A percentile compares a stretch with the other conserved stretches of the same genome.
These are phyloP conservation scores for Noturus placidus DNA, from an alignment of 2,113 vertebrate genomes.

Conservation along the genomic window DNA sequence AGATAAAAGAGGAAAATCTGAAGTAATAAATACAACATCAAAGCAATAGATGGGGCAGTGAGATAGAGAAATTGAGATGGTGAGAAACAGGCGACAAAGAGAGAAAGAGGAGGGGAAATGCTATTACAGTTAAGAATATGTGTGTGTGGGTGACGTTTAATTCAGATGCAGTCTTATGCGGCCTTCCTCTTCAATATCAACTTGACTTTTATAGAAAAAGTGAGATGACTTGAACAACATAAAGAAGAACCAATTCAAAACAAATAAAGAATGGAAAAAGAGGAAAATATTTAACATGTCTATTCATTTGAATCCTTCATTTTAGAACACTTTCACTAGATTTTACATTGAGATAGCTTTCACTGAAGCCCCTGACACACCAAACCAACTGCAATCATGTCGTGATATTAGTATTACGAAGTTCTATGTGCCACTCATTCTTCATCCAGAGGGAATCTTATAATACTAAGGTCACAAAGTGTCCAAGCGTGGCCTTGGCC, in stretches of 20 bases:
- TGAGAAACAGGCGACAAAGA: background rate
- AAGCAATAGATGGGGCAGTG: constrained; percentile 43
- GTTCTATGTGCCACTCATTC: background rate
- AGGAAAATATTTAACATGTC: background rate
- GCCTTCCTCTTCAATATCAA: background rate
- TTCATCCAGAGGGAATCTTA: background rate
- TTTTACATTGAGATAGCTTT: background rate
- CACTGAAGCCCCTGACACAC: background rate
- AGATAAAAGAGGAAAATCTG: constrained; percentile 41
- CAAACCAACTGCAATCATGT: background rate
- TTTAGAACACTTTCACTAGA: background rate
- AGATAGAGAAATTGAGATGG: background rate
- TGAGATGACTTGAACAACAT: background rate
- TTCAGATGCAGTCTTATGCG: background rate
- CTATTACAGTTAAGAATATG: background rate
- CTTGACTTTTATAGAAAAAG: background rate
- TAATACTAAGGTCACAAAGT: background rate
- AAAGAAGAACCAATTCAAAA: background rate
- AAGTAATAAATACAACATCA: constrained; percentile 48
- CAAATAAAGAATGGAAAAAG: background rate
- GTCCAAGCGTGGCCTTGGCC: background rate
- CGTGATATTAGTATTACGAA: background rate
- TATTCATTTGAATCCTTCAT: background rate
- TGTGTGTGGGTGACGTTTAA: background rate
- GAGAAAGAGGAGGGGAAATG: background rate